Evolutionary conservation across 2,888 invertebrate genomes (phyloP), one percentile per base, ranked within the genome.

Genomic region (Tetanocera ferruginea): DNA sequence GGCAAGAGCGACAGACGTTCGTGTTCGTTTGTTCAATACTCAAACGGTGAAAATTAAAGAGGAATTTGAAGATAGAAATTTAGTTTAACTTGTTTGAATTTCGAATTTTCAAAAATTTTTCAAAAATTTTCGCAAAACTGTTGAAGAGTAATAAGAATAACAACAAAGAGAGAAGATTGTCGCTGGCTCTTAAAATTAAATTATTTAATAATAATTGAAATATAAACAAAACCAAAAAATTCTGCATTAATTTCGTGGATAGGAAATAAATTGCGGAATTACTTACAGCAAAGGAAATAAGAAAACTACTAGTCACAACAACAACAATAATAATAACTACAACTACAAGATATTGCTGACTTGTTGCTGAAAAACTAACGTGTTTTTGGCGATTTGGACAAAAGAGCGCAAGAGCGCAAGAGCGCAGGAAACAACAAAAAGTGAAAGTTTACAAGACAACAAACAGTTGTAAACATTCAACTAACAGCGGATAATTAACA

Each of bases 1-100:
- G 87, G 85, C 89, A 86, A 85, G 86, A 85, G 86, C 84, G 85
- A 84, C 83, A 84, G 88, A 87, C 84, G 82, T 83, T 80, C 78
- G 51, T 23, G 49, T 14, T 5, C 31, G 17, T 60, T 34, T 37
- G 17, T n/a, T 19, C 62, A n/a, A 14, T 23, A 34, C 5, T 23
- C n/a, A 23, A 28, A 52, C 67, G 28, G 66, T 76, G 62, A 51
- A 9, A n/a, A 67, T 75, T 69, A 75, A 66, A 76, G 74, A 25
- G 28, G 43, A 72, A 72, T 75, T 76, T 76, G 57, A 74, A 81
- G 77, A 80, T 78, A 76, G 81, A 81, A 75, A 83, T 83, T 83
- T 80, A 78, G 78, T 81, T 82, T 82, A 72, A 52, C 80, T 81
- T 82, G 55, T 76, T 73, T 82, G 80, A 82, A 83, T 82, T 82